Evolutionary conservation across 2,888 invertebrate genomes (phyloP), one percentile per base, ranked within the genome.

Genomic region (Cephus pygmeus): DNA sequence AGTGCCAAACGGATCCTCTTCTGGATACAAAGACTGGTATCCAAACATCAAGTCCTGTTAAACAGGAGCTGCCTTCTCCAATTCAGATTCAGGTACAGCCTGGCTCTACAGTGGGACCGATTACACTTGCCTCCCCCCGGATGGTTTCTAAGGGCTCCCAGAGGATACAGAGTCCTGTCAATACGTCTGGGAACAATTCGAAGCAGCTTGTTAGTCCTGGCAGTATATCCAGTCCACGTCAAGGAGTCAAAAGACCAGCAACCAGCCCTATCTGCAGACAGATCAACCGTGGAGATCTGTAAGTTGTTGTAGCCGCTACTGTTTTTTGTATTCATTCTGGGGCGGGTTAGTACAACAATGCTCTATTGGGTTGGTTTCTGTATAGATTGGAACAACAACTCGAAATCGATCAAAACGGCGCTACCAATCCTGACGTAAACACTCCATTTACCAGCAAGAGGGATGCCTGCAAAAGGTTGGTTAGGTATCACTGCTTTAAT

Each of bases 401-500:
- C 87, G 94, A 94, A 87, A 94, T 94, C 75, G 96, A 97, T 92
- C 96, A 96, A 90, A 94, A 94, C 85, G 95, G 95, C 80, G 96
- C 95, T 75, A 90, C 94, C 35, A 94, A 95, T 89, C 96, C 96
- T 1, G 96, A 97, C 89, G 94, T 94, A 75, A 94, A 94, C 81
- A 94, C 94, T 77, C 95, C 96, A 30, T 97, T 96, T 89, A 92
- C 93, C 80, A 94, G 94, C 85, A 95, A 94, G 85, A 93, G 94
- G 80, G 96, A 97, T 88, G 96, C 96, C 0, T 96, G 96, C 83
- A 95, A 95, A 87, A 93, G 96, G 76, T 92, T 97, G 75, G 93
- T 96, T 77, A 93, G 93, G 81, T 97, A 96, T 91, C 97, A 97
- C 90, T 96, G 96, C 81, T 94, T 95, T 91, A 95, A 96, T 87